These are phyloP conservation scores for Dasypolia templi DNA, from an alignment of 2,888 invertebrate genomes.

Conservation along the genomic window DNA sequence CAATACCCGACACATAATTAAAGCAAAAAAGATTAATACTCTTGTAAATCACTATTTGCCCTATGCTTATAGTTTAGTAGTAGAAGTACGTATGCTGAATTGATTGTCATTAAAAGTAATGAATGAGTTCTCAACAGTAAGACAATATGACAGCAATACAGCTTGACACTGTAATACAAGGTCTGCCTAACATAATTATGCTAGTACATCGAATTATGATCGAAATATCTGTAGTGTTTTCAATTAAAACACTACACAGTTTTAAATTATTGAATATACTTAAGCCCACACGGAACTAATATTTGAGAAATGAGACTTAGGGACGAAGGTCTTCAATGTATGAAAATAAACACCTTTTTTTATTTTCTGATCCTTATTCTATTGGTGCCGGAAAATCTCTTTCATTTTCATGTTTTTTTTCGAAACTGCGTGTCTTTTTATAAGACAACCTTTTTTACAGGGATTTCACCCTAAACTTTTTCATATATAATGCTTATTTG, in stretches of 20 bases:
- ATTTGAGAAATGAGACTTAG: neutral
- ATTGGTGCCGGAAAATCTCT: neutral
- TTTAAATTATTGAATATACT: neutral
- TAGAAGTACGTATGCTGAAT: slow-evolving; percentile 18
- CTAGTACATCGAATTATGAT: neutral
- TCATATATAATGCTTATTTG: neutral
- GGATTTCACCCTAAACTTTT: neutral
- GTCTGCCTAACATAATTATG: neutral
- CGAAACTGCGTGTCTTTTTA: too few relatives aligned
- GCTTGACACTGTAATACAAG: slow-evolving; percentile 34
- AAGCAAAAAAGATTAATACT: neutral
- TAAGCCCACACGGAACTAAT: neutral
- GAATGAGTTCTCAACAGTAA: slow-evolving; percentile 36
- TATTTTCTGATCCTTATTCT: neutral
- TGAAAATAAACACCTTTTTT: neutral
- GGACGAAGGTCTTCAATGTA: neutral
- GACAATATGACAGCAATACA: slow-evolving; percentile 36
- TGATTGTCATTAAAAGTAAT: slow-evolving; percentile 47
- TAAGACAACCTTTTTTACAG: too few relatives aligned
- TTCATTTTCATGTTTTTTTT: too few relatives aligned
- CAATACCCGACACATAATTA: neutral
- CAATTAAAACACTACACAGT: too few relatives aligned
- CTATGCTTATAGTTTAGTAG: too few relatives aligned
- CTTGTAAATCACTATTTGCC: neutral
- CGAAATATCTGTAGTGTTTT: neutral